Evolutionary conservation across 1,140 invertebrate species (phyloP), one percentile per base, ranked within the genome.

Genomic region (Luehdorfia chinensis): DNA sequence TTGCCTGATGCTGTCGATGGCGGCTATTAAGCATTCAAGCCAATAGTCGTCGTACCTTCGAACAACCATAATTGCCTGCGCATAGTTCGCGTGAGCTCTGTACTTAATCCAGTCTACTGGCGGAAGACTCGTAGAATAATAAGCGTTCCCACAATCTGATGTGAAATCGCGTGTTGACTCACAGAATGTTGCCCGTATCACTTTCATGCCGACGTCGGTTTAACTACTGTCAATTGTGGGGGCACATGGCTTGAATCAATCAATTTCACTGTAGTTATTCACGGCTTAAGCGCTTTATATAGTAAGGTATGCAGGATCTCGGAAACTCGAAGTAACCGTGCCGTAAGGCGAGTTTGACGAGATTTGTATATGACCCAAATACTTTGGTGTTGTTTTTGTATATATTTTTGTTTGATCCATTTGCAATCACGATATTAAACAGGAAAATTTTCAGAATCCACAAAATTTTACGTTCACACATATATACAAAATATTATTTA

Each of bases 221-320:
- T 61, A 67, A 67, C 57, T 59, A 58, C 58, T 59, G 71, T 62
- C 67, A 66, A 65, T 65, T 68, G 66, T 66, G 30, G 45, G 34
- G 9, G n/a, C 49, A 39, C 57, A 55, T 60, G 59, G 62, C 58
- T 61, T 51, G 50, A 41, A 55, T 56, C 62, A 66, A 66, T 71
- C 59, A 64, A 49, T 63, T 68, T 64, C 59, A 56, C 55, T 47
- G 36, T 41, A 61, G 61, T 59, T 56, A 61, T 58, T 62, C 47
- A 48, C 33, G 43, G 15, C 21, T 37, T 37, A 21, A 37, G 18
- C 33, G 33, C 34, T 37, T 37, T 37, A 37, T 37, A 37, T 37
- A 37, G 34, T 37, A 37, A 37, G 34, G 34, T 37, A 37, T 37
- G 34, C 34, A 37, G 34, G 15, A 37, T 19, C 34, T 19, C 18